These are phyloP conservation scores for Anastrepha obliqua DNA, from an alignment of 1,140 invertebrate genomes.

Conservation along the genomic window DNA sequence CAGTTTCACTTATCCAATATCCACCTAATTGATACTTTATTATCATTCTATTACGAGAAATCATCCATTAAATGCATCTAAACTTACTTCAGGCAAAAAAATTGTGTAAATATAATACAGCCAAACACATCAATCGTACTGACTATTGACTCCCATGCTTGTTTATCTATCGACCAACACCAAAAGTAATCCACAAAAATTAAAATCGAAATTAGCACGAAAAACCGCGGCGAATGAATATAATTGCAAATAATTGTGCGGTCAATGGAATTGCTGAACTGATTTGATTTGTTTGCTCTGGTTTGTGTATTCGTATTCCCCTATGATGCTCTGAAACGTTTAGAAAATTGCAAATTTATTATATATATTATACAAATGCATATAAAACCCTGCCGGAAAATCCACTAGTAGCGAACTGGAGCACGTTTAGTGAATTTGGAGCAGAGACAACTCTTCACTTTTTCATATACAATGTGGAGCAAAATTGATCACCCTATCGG, in stretches of 20 bases:
- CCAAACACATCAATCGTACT: background rate
- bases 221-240: constrained; percentile 8
- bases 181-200: constrained; percentile 7
- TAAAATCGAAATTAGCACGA: constrained; percentile 32
- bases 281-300: background rate
- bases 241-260: constrained; percentile 45
- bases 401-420: too few relatives aligned
- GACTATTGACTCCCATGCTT: background rate
- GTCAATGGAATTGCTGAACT: constrained; percentile 30
- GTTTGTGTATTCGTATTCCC: background rate
- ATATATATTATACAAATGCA: too few relatives aligned
- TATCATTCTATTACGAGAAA: background rate
- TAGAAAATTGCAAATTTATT: too few relatives aligned
- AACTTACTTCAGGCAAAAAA: background rate
- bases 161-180: background rate
- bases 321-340: background rate
- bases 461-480: too few relatives aligned
- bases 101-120: background rate
- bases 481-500: too few relatives aligned
- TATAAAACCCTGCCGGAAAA: too few relatives aligned
- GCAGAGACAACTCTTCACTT: too few relatives aligned
- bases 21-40: constrained; percentile 2
- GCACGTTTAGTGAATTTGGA: too few relatives aligned
- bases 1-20: background rate
- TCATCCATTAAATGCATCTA: background rate